These are phyloP conservation scores for Chironomus striatipennis DNA, from an alignment of 1,140 invertebrate genomes.

Conservation along the genomic window DNA sequence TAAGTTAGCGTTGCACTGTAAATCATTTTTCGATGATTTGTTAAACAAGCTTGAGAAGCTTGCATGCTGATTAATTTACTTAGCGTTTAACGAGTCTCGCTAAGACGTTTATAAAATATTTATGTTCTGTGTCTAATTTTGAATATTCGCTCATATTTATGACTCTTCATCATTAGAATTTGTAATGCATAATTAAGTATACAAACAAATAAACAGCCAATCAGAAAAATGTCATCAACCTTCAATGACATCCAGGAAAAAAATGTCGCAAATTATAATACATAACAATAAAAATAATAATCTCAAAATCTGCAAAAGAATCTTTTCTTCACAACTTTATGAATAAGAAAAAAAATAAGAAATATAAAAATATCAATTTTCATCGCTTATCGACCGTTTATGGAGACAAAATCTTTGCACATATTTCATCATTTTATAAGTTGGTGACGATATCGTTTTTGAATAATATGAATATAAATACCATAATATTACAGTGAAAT, in stretches of 20 bases:
- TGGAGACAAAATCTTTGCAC: conserved; percentile 4
- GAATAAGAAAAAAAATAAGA: background rate
- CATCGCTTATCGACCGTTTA: background rate
- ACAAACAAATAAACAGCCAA: background rate
- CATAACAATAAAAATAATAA: background rate
- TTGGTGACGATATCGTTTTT: background rate
- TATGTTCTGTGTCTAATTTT: background rate
- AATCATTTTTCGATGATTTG: conserved; percentile 14
- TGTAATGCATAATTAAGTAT: background rate
- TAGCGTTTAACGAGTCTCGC: background rate
- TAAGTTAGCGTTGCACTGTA: conserved; percentile 12
- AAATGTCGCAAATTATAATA: background rate
- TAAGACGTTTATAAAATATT: background rate
- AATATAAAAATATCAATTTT: conserved; percentile 18
- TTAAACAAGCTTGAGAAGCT: conserved; percentile 12
- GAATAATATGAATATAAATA: background rate
- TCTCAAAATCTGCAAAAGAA: background rate
- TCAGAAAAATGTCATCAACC: background rate
- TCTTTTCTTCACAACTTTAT: background rate
- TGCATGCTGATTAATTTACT: conserved; percentile 13
- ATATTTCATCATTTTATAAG: conserved; percentile 7
- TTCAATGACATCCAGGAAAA: background rate
- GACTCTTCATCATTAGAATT: background rate
- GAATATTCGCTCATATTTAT: background rate
- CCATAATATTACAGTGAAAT: background rate